phyloP scores from a whole-genome alignment of 2,888 invertebrate genomes.

The Ochropleura leucogaster region DNA sequence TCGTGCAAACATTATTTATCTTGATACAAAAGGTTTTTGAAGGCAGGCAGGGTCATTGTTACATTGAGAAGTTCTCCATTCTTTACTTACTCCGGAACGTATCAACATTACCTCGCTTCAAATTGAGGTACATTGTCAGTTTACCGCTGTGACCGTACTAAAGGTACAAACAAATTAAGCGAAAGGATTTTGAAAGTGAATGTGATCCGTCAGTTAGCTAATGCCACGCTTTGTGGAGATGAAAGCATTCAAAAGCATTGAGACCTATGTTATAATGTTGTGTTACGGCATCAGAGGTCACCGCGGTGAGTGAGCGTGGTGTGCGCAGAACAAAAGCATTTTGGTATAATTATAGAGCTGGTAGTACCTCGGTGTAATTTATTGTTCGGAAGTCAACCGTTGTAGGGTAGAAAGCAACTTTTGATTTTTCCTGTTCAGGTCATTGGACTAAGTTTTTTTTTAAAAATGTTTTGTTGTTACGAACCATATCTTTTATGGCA shows the following conservation, averaged over 20 bases:
- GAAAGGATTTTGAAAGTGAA: constrained; percentile 84
- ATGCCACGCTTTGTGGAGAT: constrained; percentile 67
- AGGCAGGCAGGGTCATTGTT: constrained; percentile 17
- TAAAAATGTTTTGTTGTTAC: neutral
- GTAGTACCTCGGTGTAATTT: constrained; percentile 1
- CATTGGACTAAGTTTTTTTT: neutral
- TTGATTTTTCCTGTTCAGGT: neutral
- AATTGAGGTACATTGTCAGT: constrained; percentile 32
- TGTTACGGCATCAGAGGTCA: constrained; percentile 71
- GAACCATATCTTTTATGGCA: neutral
- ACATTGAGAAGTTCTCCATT: constrained; percentile 22
- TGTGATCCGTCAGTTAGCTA: constrained; percentile 72
- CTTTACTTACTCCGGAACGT: constrained; percentile 8
- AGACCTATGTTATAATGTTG: constrained; percentile 61
- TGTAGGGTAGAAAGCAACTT: constrained; percentile 13
- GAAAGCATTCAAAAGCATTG: constrained; percentile 77
- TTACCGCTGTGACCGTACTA: constrained; percentile 28
- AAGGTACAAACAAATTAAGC: constrained; percentile 64
- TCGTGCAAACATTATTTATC: constrained; percentile 27
- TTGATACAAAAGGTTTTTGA: constrained; percentile 36
- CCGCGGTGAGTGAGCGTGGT: constrained; percentile 48
- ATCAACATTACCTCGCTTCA: constrained; percentile 15
- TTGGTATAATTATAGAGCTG: constrained; percentile 40
- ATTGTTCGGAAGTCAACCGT: constrained; percentile 16
- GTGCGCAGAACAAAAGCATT: constrained; percentile 44